These are phyloP conservation scores for Zaprionus gabonicus DNA, from an alignment of 1,140 invertebrate species.

Conservation along the genomic window DNA sequence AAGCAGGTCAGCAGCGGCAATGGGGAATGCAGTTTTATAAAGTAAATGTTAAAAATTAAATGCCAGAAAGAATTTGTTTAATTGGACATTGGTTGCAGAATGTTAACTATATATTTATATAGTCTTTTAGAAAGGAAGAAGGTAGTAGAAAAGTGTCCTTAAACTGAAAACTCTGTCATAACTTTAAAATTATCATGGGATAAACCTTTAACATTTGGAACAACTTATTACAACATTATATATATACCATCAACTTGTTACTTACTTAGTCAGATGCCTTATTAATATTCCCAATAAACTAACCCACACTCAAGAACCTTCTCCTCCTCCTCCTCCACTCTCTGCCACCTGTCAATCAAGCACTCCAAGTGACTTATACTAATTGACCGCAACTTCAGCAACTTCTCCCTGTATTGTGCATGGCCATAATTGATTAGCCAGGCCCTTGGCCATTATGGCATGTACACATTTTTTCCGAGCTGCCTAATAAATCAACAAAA, in stretches of 20 bases:
- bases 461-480: background rate
- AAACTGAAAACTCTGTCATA: no score
- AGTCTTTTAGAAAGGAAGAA: no score
- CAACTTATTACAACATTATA: no score
- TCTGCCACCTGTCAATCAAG: background rate
- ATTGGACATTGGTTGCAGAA: background rate
- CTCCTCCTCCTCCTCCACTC: background rate
- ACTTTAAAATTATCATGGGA: no score
- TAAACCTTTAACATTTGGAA: no score
- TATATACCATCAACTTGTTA: no score
- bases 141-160: no score
- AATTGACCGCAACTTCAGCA: background rate
- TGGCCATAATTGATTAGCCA: constrained; percentile 4
- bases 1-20: background rate
- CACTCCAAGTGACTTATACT: background rate
- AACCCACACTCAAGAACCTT: no score
- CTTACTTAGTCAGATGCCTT: no score
- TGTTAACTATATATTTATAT: no score
- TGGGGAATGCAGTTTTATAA: background rate
- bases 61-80: background rate
- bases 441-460: background rate
- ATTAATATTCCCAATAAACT: no score
- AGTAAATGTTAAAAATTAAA: background rate
- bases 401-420: background rate
- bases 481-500: constrained; percentile 69